phyloP scores from a whole-genome alignment of 1,140 invertebrate genomes.

The Drosophila parabipectinata region DNA sequence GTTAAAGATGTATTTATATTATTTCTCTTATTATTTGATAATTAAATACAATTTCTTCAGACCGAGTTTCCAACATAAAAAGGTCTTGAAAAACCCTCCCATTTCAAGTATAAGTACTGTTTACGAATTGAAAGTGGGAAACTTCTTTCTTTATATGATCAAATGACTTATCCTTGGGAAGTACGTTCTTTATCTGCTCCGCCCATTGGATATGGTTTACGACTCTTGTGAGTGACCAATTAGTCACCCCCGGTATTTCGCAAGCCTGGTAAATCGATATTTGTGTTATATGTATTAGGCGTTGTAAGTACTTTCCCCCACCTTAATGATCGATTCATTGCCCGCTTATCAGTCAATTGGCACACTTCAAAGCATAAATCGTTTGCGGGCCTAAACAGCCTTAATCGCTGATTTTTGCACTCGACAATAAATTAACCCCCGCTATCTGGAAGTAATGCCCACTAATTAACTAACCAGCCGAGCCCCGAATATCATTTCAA shows the following conservation, averaged over 20 bases:
- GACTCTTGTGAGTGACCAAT: conserved; percentile 17
- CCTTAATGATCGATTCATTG: conserved; percentile 30
- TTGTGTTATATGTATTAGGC: conserved; percentile 2
- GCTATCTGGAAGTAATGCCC: conserved; percentile 17
- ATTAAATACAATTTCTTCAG: background rate
- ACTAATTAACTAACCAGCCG: conserved; percentile 25
- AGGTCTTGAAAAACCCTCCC: background rate
- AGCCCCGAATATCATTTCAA: background rate
- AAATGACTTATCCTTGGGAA: conserved; percentile 10
- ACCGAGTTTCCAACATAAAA: background rate
- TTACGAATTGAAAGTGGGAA: background rate
- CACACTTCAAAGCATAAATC: conserved; percentile 64
- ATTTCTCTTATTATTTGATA: background rate
- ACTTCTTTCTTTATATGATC: background rate
- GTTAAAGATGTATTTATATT: background rate
- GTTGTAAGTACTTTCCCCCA: conserved; percentile 42
- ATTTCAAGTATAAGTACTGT: conserved; percentile 14
- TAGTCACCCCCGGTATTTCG: conserved; percentile 57
- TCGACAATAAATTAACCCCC: conserved; percentile 49
- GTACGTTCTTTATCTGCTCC: conserved; percentile 23
- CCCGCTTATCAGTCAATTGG: conserved; percentile 61
- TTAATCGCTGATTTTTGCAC: conserved; percentile 68
- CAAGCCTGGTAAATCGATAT: conserved; percentile 20
- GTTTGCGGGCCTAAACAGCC: conserved; percentile 36
- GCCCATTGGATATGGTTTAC: conserved; percentile 29